Conservation (phyloP, 2,797 vertebrate species). For the Tadarida brasiliensis region DNA sequence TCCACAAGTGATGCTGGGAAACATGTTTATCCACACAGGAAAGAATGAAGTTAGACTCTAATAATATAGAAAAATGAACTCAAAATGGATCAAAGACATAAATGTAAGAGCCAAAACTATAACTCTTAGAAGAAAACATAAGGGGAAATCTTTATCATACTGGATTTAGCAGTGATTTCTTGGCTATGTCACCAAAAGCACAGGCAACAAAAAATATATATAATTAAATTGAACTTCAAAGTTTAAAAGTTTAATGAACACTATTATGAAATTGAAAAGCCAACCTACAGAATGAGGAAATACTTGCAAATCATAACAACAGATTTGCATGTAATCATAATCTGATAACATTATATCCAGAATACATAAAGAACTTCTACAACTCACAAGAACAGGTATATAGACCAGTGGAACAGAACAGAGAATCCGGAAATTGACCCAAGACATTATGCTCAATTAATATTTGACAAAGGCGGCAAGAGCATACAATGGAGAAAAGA, state of each 20-base stretch:
- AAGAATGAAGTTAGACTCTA: neutral
- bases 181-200: neutral
- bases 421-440: too few species aligned
- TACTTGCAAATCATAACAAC: neutral
- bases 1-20: neutral
- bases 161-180: neutral
- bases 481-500: too few species aligned
- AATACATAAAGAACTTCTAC: neutral
- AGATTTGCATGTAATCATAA: neutral
- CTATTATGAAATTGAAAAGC: too few species aligned
- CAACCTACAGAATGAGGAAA: neutral
- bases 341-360: neutral
- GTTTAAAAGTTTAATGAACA: too few species aligned
- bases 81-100: neutral
- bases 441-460: too few species aligned
- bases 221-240: too few species aligned
- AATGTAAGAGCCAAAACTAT: neutral
- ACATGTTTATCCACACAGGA: neutral
- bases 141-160: neutral
- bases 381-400: too few species aligned
- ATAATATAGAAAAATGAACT: neutral
- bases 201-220: too few species aligned
- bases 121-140: neutral
- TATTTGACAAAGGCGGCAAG: too few species aligned
- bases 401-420: too few species aligned